These are phyloP conservation scores for Onthophagus sagittarius DNA, from an alignment of 2,888 invertebrate species.

Conservation along the genomic window DNA sequence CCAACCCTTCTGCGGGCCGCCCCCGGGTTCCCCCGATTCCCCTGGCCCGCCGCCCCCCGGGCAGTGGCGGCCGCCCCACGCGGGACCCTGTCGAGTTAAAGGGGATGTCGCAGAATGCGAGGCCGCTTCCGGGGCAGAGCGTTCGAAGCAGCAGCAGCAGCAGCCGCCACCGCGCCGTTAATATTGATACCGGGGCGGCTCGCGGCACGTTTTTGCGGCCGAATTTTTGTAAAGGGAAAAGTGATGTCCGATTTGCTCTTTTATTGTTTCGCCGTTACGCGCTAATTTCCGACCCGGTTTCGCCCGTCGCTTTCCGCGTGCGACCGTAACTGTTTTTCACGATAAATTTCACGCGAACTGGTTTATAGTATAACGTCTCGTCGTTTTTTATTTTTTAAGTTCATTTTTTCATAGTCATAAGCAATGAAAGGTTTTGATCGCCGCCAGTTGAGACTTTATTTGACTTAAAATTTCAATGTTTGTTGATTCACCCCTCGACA, in stretches of 20 bases:
- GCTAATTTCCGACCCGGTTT: constrained; percentile 25
- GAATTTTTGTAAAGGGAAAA: constrained; percentile 45
- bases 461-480: too few species aligned
- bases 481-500: too few species aligned
- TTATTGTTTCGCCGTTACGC: constrained; percentile 38
- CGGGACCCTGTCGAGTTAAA: constrained; percentile 32
- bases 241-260: constrained; percentile 45
- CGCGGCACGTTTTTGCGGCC: constrained; percentile 38
- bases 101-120: constrained; percentile 29
- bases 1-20: constrained; percentile 21
- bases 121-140: background rate
- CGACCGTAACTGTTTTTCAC: constrained; percentile 1
- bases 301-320: background rate
- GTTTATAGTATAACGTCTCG: background rate
- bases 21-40: constrained; percentile 29
- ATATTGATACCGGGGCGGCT: constrained; percentile 38
- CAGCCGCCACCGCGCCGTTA: constrained; percentile 34
- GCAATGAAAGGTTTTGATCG: too few species aligned
- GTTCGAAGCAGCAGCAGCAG: background rate
- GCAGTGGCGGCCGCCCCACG: constrained; percentile 23
- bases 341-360: background rate
- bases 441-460: too few species aligned
- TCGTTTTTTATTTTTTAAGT: background rate
- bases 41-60: constrained; percentile 32
- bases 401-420: too few species aligned